phyloP scores from a whole-genome alignment of 2,797 vertebrate species.

The Paguma larvata region DNA sequence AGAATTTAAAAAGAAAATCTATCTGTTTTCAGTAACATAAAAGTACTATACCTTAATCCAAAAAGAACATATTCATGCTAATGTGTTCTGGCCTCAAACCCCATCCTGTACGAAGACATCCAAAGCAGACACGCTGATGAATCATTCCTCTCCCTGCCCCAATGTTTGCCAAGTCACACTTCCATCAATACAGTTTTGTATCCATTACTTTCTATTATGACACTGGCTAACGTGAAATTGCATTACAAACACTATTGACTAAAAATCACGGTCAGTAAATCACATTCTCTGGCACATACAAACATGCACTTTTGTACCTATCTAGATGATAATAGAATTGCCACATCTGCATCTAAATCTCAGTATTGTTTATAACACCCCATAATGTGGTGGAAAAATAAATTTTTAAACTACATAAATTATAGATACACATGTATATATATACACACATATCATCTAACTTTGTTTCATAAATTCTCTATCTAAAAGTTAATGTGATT shows the following conservation, averaged over 20 bases:
- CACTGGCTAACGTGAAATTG: conserved; percentile 27
- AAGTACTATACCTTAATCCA: not conserved
- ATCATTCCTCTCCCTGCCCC: not conserved
- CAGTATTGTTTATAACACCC: not conserved
- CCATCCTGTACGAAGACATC: not conserved
- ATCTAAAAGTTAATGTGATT: not conserved
- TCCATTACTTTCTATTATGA: conserved; percentile 51
- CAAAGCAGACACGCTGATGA: not conserved
- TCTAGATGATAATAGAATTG: not conserved
- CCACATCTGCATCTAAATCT: not conserved
- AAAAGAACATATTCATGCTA: not conserved
- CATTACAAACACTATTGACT: not conserved
- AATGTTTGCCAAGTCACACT: conserved; percentile 23
- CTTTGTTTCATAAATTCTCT: not conserved
- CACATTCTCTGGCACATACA: not conserved
- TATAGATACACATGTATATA: not conserved
- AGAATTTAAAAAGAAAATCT: not conserved
- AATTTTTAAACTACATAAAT: not conserved
- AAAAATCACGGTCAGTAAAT: not conserved
- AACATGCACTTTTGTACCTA: not conserved
- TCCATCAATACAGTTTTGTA: not conserved
- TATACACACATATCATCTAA: not conserved
- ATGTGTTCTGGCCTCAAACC: conserved; percentile 8
- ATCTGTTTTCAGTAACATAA: conserved; percentile 30
- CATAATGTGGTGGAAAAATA: not conserved